A percentile compares a stretch with the other conserved stretches of the same genome.
Conservation (phyloP, 2,113 vertebrate genomes). For the Poeciliopsis retropinna region DNA sequence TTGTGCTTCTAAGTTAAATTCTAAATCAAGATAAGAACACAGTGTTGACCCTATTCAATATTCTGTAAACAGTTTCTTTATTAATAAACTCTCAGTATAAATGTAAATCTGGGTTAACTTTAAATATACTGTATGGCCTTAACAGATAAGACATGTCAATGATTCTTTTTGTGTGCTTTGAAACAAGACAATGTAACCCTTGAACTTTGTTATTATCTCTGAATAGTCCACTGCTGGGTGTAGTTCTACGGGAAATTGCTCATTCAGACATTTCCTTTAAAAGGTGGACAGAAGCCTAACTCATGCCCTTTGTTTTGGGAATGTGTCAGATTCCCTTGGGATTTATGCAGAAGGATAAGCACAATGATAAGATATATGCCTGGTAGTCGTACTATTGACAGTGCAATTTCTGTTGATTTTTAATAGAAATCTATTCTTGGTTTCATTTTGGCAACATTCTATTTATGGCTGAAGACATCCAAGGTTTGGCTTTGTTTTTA, state of each 20-base stretch:
- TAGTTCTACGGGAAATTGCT: conserved; percentile 56
- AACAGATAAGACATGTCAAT: conserved; percentile 28
- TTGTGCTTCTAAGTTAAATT: conserved; percentile 3
- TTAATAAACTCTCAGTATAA: conserved; percentile 24
- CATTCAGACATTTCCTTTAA: conserved; percentile 39
- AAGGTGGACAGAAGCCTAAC: conserved; percentile 44
- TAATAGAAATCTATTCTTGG: not conserved
- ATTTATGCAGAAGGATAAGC: not conserved
- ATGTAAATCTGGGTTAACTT: conserved; percentile 23
- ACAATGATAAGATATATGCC: not conserved
- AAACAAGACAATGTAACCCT: conserved; percentile 44
- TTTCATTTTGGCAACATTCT: not conserved
- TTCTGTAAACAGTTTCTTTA: conserved; percentile 4
- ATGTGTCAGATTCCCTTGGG: conserved; percentile 2
- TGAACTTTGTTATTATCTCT: conserved; percentile 35
- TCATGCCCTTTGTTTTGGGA: conserved; percentile 53
- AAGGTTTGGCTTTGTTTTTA: not conserved
- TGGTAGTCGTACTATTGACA: not conserved
- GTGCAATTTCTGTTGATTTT: not conserved
- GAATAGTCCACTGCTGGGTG: conserved; percentile 17
- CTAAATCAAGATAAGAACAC: conserved; percentile 13
- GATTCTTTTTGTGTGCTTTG: conserved; percentile 7
- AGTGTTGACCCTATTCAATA: conserved; percentile 9
- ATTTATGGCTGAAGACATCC: not conserved
- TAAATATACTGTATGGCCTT: conserved; percentile 39